phyloP scores from a whole-genome alignment of 2,113 vertebrate species.

The Pseudonaja textilis region DNA sequence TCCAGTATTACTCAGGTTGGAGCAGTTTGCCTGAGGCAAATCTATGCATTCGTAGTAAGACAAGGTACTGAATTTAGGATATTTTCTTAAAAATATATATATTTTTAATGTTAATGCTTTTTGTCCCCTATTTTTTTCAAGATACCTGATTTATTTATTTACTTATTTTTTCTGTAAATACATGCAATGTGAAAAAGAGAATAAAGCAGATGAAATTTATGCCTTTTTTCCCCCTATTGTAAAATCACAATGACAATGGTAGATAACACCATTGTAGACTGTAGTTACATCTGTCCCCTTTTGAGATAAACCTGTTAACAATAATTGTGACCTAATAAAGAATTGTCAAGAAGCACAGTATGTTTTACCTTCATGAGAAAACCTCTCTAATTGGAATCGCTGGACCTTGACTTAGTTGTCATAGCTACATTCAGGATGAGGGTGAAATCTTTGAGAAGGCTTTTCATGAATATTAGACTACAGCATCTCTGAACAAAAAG shows the following conservation, averaged over 20 bases:
- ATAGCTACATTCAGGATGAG: slow-evolving; percentile 60
- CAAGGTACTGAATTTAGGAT: neutral
- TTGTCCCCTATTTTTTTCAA: slow-evolving; percentile 23
- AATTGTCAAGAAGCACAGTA: slow-evolving; percentile 68
- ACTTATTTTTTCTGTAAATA: slow-evolving; percentile 10
- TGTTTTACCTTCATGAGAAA: slow-evolving; percentile 63
- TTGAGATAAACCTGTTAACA: slow-evolving; percentile 58
- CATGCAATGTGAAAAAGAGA: neutral
- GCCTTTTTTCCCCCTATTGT: slow-evolving; percentile 21
- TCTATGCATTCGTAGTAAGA: neutral
- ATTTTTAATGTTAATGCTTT: neutral
- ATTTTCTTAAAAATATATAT: neutral
- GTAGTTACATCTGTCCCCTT: slow-evolving; percentile 59
- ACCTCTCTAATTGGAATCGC: slow-evolving; percentile 72
- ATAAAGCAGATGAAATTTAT: slow-evolving; percentile 22
- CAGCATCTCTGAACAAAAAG: slow-evolving; percentile 44
- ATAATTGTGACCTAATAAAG: slow-evolving; percentile 57
- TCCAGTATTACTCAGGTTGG: neutral
- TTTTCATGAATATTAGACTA: slow-evolving; percentile 59
- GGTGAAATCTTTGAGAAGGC: slow-evolving; percentile 61
- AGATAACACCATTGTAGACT: slow-evolving; percentile 46
- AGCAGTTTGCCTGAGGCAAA: neutral
- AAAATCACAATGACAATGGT: slow-evolving; percentile 29
- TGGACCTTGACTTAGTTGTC: slow-evolving; percentile 71
- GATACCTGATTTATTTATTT: slow-evolving; percentile 9